A percentile compares a stretch with the other conserved stretches of the same genome.
These are phyloP conservation scores for Camptogramma bilineatum DNA, from an alignment of 2,888 invertebrate genomes.

Conservation along the genomic window DNA sequence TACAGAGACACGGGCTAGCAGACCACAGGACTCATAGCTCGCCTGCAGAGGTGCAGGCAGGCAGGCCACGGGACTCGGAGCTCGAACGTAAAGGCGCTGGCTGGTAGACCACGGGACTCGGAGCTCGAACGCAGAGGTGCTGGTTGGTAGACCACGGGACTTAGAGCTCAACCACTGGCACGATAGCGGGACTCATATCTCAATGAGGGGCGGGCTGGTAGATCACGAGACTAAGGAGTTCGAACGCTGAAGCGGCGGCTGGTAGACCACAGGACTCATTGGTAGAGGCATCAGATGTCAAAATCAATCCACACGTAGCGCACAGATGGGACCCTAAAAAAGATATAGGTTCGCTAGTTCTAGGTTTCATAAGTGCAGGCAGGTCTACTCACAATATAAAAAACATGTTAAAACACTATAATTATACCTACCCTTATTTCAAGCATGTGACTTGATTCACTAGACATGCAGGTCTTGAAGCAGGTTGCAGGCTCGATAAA, in stretches of 20 bases:
- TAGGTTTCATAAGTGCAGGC: no score
- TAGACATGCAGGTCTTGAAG: neutral
- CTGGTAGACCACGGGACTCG: neutral
- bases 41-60: constrained; percentile 9
- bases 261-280: neutral
- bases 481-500: neutral
- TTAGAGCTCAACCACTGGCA: constrained; percentile 2
- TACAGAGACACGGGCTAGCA: constrained; percentile 5
- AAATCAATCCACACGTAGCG: no score
- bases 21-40: neutral
- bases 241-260: constrained; percentile 2
- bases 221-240: neutral
- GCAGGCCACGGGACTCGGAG: constrained; percentile 2
- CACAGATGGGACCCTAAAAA: no score
- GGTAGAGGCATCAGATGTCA: neutral
- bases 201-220: constrained; percentile 3
- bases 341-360: no score
- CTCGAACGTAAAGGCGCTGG: constrained; percentile 5
- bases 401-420: no score
- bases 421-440: neutral
- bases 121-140: neutral
- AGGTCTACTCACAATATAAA: no score
- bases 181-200: neutral
- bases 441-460: neutral
- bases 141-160: constrained; percentile 5